Base-by-base conservation (phyloP, 2,888 invertebrate species). In the Blastobasis adustella region DNA sequence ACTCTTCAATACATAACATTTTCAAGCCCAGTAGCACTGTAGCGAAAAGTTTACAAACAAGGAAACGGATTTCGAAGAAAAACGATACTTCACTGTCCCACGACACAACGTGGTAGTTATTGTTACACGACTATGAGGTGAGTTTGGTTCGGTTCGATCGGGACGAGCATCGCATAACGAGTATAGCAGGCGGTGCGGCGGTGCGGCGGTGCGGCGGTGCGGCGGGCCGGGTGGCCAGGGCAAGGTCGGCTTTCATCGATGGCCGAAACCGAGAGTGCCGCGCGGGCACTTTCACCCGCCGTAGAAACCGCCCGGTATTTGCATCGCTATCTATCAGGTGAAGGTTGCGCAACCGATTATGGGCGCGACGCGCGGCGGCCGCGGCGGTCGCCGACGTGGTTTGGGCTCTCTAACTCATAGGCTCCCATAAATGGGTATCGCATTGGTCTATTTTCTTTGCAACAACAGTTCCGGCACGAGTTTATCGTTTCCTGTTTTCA, bases 391-490 rank as follows among this genome's bases (percentile, higher is more conserved):
- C 3, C 8, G 8, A 9, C 41, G 41, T 9, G 9, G 41, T 9
- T 8, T 7, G 41, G 9, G 41, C 41, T 7, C 41, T 7, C 7
- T 7, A 3, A 7, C 41, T 9, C 8, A 41, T 41, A 41, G 8
- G 41, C 9, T 2, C 41, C 9, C 41, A 41, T 53, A 45, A 52
- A 54, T 48, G 49, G 48, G 40, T 45, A 42, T 48, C 57, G 58
- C 54, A 60, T 67, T 23, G 23, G 23, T 23, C 23, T 23, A 23
- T 23, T 23, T 23, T 23, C 23, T 23, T 23, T 23, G 23, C 23
- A 23, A 23, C 23, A 23, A 23, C 23, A 23, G 23, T 23, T 23
- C 23, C 23, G 23, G 23, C 23, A 23, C 23, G 23, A 23, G 23
- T 23, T 23, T 23, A 23, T 23, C 23, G 23, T 23, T 23, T 23